Percentiles rank a stretch among this genome's conserved stretches.
Evolutionary conservation across 2,888 invertebrate genomes (phyloP).

Genomic region (Leptinotarsa peninsularis): DNA sequence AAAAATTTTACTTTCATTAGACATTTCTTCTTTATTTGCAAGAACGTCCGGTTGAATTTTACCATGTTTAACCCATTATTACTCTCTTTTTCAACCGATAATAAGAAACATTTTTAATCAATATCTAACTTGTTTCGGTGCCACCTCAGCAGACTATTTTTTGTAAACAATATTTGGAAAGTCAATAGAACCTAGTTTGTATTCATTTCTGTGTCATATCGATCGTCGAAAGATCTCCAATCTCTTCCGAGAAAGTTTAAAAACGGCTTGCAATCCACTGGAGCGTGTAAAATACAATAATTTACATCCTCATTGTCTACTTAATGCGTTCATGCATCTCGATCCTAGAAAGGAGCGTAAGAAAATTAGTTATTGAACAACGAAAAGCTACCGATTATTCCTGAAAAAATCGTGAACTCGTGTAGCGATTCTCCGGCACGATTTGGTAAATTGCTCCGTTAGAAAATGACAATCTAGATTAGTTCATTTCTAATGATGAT

Average conservation of each 20-base stretch:
- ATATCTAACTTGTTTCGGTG: neutral
- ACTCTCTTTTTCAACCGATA: no score
- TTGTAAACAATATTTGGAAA: neutral
- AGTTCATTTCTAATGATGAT: neutral
- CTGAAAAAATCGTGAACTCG: conserved; percentile 10
- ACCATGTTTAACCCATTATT: no score
- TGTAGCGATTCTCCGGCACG: conserved; percentile 13
- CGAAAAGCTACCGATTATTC: conserved; percentile 27
- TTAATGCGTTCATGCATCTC: conserved; percentile 21
- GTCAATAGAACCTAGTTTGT: neutral
- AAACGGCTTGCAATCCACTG: conserved; percentile 14
- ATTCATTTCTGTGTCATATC: conserved; percentile 13
- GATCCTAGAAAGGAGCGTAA: conserved; percentile 26
- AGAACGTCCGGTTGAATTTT: no score
- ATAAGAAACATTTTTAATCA: neutral
- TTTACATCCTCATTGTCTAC: conserved; percentile 24
- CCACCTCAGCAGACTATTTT: no score
- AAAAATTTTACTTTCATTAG: no score
- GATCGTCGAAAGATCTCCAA: conserved; percentile 15
- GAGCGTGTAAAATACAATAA: conserved; percentile 24
- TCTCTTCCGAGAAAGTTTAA: conserved; percentile 27
- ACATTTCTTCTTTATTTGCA: no score
- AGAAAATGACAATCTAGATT: conserved; percentile 16
- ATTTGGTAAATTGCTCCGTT: conserved; percentile 5
- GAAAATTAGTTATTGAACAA: conserved; percentile 26